Evolutionary conservation across 2,888 invertebrate species (phyloP).

Genomic region (Phaonia tiefii): DNA sequence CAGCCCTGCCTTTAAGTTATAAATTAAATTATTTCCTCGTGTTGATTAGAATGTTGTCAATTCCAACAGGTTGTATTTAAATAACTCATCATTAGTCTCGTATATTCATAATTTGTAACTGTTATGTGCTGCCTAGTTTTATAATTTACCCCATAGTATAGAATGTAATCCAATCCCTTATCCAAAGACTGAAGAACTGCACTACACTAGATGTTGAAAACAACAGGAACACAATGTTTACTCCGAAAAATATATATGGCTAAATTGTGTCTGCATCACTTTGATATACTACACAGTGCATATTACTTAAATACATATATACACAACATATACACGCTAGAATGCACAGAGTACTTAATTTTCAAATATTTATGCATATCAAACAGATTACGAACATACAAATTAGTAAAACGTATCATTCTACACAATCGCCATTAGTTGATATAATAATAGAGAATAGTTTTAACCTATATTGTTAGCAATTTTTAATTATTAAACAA

Average conservation of each 20-base stretch:
- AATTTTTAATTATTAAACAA: slow-evolving; percentile 11
- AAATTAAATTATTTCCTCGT: not conserved
- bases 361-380: slow-evolving; percentile 16
- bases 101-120: too few relatives aligned
- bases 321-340: not conserved
- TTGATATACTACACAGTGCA: not conserved
- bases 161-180: slow-evolving; percentile 58
- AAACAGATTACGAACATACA: not conserved
- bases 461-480: slow-evolving; percentile 25
- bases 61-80: not conserved
- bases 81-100: not conserved
- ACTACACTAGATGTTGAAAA: not conserved
- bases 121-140: too few relatives aligned
- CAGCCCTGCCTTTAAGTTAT: slow-evolving; percentile 33
- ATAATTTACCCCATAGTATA: slow-evolving; percentile 25
- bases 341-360: slow-evolving; percentile 8
- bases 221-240: not conserved
- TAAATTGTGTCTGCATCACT: not conserved
- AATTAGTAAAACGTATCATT: slow-evolving; percentile 6
- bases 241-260: not conserved
- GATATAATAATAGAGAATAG: not conserved
- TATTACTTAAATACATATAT: not conserved
- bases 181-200: slow-evolving; percentile 64
- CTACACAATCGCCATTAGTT: slow-evolving; percentile 8
- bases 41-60: not conserved